Base-by-base conservation (phyloP, 2,797 vertebrate genomes). In the Ctenopoma kingsleyae region DNA sequence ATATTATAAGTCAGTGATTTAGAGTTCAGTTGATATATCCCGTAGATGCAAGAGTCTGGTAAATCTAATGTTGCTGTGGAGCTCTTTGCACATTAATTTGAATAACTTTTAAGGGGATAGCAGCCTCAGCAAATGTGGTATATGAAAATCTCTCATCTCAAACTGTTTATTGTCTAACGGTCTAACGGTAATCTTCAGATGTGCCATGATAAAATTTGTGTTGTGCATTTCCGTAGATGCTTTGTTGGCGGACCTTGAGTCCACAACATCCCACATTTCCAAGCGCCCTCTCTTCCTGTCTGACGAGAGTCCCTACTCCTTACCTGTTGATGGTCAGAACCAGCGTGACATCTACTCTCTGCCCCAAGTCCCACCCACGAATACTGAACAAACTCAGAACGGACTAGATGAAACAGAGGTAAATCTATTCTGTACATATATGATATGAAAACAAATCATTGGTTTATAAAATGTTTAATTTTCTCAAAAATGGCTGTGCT, bases 191-290 rank as follows among this genome's bases (percentile, higher is more conserved):
- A 40, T 17, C 11, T 15, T 52, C 32, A 40, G 25, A 55, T 15
- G 43, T 11, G 8, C 57, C 13, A 53, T 41, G 30, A 47, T 23
- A 3, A 3, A n/a, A 41, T 16, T n/a, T 30, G 38, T 55, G 3
- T 73, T 69, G 63, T 78, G 12, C 82, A 17, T 74, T 66, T 74
- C 36, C 4, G 0, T 35, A 99, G 98, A 99, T 67, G 97, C 98
- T 35, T 92, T 99, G 80, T 89, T 99, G 87, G 97, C 97, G 38
- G 98, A 99, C 92, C 93, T 99, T 74, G 98, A 99, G 93, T 98
- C 97, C 52, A 98, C 98, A 80, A 98, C 98, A 49, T 97, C 96
- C 0, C 96, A 98, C 81, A 98, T 99, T 89, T 96, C 98, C 83
- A 98, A 98, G 74, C 86, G 94, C 5, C 96, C 98, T 0, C 95